Percentiles rank a stretch among this genome's conserved stretches.
Conservation (phyloP, 2,888 invertebrate species). For the Eustalomyia histrio region DNA sequence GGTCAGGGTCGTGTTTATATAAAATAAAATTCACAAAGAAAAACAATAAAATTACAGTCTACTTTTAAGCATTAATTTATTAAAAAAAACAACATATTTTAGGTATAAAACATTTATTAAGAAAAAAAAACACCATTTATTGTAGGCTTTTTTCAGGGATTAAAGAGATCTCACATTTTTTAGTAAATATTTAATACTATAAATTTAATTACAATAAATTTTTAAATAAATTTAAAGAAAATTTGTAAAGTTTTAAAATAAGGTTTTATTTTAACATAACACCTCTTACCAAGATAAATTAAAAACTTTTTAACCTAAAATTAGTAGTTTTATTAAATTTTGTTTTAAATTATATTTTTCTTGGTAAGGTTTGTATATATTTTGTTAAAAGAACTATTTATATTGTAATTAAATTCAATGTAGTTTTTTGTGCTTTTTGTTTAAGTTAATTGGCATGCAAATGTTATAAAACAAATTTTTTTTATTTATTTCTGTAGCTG, state of each 20-base stretch:
- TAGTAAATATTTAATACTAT: too few relatives aligned
- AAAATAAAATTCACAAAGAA: not conserved
- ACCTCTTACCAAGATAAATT: too few relatives aligned
- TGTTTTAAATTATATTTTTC: not conserved
- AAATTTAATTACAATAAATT: too few relatives aligned
- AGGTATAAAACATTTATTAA: not conserved
- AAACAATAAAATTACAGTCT: constrained; percentile 4
- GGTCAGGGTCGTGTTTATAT: constrained; percentile 40
- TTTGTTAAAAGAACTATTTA: constrained; percentile 2
- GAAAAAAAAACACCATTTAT: not conserved
- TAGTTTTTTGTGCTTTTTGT: constrained; percentile 14
- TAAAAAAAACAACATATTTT: not conserved
- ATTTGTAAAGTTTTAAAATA: too few relatives aligned
- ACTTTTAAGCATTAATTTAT: constrained; percentile 15
- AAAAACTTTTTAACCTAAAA: too few relatives aligned
- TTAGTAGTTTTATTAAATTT: not conserved
- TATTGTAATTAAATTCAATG: constrained; percentile 11
- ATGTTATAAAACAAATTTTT: constrained; percentile 29
- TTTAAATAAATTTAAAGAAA: too few relatives aligned
- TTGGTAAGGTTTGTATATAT: not conserved
- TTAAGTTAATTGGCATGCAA: constrained; percentile 57
- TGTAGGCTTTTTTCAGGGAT: not conserved
- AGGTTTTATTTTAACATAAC: too few relatives aligned
- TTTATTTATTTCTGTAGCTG: not conserved
- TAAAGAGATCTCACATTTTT: not conserved